Evolutionary conservation across 2,888 invertebrate genomes (phyloP), one percentile per base, ranked within the genome.

Genomic region (Himalopsyche anomala): DNA sequence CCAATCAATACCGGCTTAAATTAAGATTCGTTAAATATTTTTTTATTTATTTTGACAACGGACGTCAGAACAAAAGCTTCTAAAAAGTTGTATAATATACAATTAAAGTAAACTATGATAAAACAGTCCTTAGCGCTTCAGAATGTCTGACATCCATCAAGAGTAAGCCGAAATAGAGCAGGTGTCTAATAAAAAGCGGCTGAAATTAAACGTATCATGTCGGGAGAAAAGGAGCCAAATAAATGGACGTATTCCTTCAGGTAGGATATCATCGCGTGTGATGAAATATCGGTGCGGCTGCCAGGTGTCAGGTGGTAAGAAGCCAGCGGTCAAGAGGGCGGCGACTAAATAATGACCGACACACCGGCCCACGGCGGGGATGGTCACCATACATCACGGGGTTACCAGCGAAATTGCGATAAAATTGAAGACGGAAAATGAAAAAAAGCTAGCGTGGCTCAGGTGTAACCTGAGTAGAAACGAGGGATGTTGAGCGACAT

Each of bases 221-320:
- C 62, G 62, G 19, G 62, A 19, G 19, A 62, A 15, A 62, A 6
- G 19, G 62, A 8, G n/a, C 15, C 62, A 8, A 19, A 28, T 51
- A 19, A 62, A 62, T 62, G 62, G 8, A 62, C 11, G 62, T 51
- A 51, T 62, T 19, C 19, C 62, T 62, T 62, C 62, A 62, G 62
- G 62, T 62, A 19, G 62, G 62, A 62, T 62, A 62, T 62, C n/a
- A 62, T 62, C 62, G 62, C 62, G 19, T 62, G 62, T 62, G 62
- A 62, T 62, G 62, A 62, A 62, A 62, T 62, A 62, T 62, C 28
- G 62, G 62, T 62, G 62, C 62, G 62, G 62, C 62, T n/a, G n/a
- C 28, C 8, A 62, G 28, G 62, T 62, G 62, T 62, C 62, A 62
- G 62, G 62, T 62, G 28, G 62, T 8, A 19, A 62, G 62, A 11